phyloP scores from a whole-genome alignment of 2,888 invertebrate species.

The Lasioglossum leucozonium region DNA sequence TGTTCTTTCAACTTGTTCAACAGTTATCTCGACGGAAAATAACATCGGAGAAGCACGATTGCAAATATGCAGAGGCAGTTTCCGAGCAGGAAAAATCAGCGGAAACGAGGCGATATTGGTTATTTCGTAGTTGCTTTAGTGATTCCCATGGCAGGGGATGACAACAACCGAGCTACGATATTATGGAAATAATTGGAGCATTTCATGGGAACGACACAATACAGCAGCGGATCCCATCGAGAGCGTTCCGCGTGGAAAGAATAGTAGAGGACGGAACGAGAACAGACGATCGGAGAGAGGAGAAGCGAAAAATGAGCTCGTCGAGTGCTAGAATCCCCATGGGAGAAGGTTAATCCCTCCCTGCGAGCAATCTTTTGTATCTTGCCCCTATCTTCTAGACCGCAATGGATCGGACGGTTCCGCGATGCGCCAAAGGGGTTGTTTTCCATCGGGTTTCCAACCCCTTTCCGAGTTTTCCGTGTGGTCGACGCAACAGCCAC shows the following conservation, averaged over 20 bases:
- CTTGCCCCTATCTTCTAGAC: conserved; percentile 52
- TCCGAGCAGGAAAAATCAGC: not conserved
- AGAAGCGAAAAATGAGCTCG: conserved; percentile 12
- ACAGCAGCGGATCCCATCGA: not conserved
- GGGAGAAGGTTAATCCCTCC: conserved; percentile 65
- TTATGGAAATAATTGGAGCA: conserved; percentile 2
- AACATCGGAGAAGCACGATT: not conserved
- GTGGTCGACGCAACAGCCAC: conserved; percentile 52
- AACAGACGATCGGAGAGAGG: not conserved
- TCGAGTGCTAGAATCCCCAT: conserved; percentile 41
- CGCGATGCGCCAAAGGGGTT: conserved; percentile 65
- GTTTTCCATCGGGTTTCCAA: conserved; percentile 62
- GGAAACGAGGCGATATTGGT: not conserved
- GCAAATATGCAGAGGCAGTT: not conserved
- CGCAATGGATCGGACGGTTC: conserved; percentile 74
- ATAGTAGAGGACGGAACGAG: not conserved
- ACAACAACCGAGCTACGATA: not conserved
- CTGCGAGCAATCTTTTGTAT: conserved; percentile 64
- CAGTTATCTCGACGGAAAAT: not conserved
- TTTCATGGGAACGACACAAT: not conserved
- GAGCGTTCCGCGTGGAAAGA: not conserved
- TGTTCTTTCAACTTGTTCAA: not conserved
- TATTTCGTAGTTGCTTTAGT: not conserved
- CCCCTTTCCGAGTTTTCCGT: not conserved
- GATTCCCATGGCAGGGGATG: not conserved